Evolutionary conservation across 2,888 invertebrate species (phyloP).

Genomic region (Brachyptera putata): DNA sequence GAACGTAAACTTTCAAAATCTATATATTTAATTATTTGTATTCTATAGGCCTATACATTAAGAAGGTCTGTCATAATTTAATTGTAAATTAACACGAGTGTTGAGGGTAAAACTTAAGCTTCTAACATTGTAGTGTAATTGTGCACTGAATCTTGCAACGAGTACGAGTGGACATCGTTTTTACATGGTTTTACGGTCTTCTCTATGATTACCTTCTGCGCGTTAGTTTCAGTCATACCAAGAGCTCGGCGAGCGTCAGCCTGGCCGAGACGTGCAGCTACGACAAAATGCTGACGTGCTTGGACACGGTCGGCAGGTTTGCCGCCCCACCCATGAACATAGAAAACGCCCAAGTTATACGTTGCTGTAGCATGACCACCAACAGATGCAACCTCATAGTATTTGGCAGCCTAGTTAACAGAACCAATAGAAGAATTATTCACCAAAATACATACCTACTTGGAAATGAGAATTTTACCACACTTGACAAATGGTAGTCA

Average conservation of each 20-base stretch:
- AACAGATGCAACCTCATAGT: slow-evolving; percentile 60
- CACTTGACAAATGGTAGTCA: neutral
- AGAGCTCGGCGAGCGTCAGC: slow-evolving; percentile 54
- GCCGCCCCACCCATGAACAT: slow-evolving; percentile 61
- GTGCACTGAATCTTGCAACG: slow-evolving; percentile 5
- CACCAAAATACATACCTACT: neutral
- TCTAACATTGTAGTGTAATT: slow-evolving; percentile 17
- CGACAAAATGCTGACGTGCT: slow-evolving; percentile 52
- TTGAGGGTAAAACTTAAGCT: too few relatives aligned
- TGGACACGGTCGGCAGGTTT: slow-evolving; percentile 48
- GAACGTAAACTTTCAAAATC: too few relatives aligned
- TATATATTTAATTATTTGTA: too few relatives aligned
- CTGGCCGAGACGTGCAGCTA: slow-evolving; percentile 57
- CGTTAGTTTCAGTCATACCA: neutral
- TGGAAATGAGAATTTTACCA: neutral
- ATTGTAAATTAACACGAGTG: too few relatives aligned
- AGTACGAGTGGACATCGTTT: neutral
- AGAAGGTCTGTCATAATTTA: too few relatives aligned
- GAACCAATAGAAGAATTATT: neutral
- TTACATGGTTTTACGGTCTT: neutral
- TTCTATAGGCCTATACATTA: too few relatives aligned
- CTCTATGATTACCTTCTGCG: neutral
- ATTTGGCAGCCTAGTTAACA: slow-evolving; percentile 56
- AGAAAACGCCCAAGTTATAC: slow-evolving; percentile 65
- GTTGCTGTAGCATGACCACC: slow-evolving; percentile 61